Evolutionary conservation across 2,888 invertebrate species (phyloP), one percentile per base, ranked within the genome.

Genomic region (Drosophila leonis): DNA sequence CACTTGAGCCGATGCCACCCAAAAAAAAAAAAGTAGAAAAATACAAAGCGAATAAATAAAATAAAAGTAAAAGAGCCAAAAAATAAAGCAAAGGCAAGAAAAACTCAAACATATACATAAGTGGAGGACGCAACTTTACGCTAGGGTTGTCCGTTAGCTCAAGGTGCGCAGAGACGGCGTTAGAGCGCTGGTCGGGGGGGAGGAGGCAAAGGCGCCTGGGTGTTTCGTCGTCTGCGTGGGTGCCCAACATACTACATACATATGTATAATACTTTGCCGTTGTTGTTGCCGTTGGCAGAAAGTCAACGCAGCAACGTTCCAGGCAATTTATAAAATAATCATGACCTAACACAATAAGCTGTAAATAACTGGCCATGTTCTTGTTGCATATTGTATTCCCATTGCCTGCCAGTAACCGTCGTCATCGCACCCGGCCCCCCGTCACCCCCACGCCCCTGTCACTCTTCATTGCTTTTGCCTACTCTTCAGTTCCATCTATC

Each of bases 281-380:
- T 57, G 42, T 54, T 62, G 63, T 60, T 69, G 65, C 18, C 29
- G 31, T 69, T 65, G 73, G 70, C 65, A 66, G 60, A 56, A 77
- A 70, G 78, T 77, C 73, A 70, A 83, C 68, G 69, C 75, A 74
- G 69, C 75, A 74, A 77, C 72, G 65, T 70, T 66, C 74, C 56
- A 70, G 66, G 57, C 64, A 70, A 80, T 82, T 82, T 77, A 82
- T 82, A 86, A 82, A 81, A 81, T 78, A 81, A 81, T 84, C 87
- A 82, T 88, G 87, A 87, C 87, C 87, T 87, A 81, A 67, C 83
- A 65, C 83, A 87, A 87, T 83, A 73, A 62, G 65, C 73, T 75
- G 83, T 72, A 80, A 82, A 80, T 78, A 82, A 82, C 66, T 71
- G 66, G 37, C 63, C 46, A 44, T 65, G 54, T 54, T 62, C 27